A percentile compares a stretch with the other conserved stretches of the same genome.
Evolutionary conservation across 1,140 invertebrate genomes (phyloP).

Genomic region (Coelopa frigida): DNA sequence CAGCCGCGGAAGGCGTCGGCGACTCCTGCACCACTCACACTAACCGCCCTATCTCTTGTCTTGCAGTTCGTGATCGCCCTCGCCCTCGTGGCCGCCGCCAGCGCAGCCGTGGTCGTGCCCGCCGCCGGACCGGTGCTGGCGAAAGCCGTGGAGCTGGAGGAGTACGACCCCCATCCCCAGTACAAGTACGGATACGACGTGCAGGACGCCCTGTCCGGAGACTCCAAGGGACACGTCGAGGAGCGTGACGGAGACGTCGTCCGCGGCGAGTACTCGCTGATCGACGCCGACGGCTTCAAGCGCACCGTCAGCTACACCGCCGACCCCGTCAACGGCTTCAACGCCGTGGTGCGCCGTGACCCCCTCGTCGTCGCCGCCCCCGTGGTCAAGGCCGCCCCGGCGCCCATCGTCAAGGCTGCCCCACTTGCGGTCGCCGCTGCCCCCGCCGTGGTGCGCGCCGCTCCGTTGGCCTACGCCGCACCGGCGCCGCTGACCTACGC

Average conservation of each 20-base stretch:
- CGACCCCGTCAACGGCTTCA: conserved; percentile 28
- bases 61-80: conserved; percentile 13
- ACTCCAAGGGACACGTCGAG: conserved; percentile 56
- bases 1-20: no score
- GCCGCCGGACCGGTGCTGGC: conserved; percentile 18
- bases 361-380: conserved; percentile 34
- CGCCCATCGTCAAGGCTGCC: conserved; percentile 24
- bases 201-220: conserved; percentile 53
- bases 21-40: no score
- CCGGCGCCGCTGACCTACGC: conserved; percentile 29
- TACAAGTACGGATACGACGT: conserved; percentile 54
- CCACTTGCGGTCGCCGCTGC: conserved; percentile 26
- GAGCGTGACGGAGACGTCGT: conserved; percentile 47
- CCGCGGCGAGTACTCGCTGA: conserved; percentile 46
- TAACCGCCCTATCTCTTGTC: no score
- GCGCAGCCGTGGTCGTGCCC: conserved; percentile 20
- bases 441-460: conserved; percentile 13
- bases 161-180: conserved; percentile 41
- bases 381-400: conserved; percentile 15
- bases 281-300: conserved; percentile 46
- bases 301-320: conserved; percentile 32
- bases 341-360: conserved; percentile 30
- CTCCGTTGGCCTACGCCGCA: conserved; percentile 29
- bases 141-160: conserved; percentile 13
- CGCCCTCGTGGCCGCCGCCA: conserved; percentile 11